Conservation (phyloP, 2,888 invertebrate genomes). For the Busseola fusca region DNA sequence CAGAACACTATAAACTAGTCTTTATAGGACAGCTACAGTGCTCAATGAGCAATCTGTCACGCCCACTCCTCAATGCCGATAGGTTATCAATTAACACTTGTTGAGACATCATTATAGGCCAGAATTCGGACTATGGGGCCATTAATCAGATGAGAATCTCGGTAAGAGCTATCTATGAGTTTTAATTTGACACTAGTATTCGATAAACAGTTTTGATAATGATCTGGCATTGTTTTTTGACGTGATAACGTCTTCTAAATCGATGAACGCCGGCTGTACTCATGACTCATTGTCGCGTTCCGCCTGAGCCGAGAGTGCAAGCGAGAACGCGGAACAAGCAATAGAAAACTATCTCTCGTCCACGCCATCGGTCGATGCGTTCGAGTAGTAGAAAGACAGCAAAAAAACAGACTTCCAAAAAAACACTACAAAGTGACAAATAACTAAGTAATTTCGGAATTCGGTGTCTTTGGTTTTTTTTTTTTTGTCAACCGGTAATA, state of each 20-base stretch:
- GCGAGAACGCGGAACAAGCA: too few relatives aligned
- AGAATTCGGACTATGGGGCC: slow-evolving; percentile 14
- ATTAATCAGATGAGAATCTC: slow-evolving; percentile 12
- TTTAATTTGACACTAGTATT: slow-evolving; percentile 7
- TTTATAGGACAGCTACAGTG: slow-evolving; percentile 41
- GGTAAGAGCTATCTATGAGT: slow-evolving; percentile 16
- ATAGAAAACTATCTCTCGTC: too few relatives aligned
- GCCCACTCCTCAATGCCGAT: slow-evolving; percentile 58
- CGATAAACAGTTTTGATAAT: slow-evolving; percentile 3
- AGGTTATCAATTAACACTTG: slow-evolving; percentile 49
- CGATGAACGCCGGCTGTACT: too few relatives aligned
- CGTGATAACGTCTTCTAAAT: too few relatives aligned
- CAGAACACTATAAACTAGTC: slow-evolving; percentile 41
- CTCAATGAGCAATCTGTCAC: slow-evolving; percentile 61
- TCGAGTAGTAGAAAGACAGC: too few relatives aligned
- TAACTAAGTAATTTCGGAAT: too few relatives aligned
- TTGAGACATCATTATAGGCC: slow-evolving; percentile 42
- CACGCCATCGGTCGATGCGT: too few relatives aligned
- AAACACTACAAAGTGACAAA: too few relatives aligned
- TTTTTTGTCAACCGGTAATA: slow-evolving; percentile 26
- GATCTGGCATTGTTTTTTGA: slow-evolving; percentile 22
- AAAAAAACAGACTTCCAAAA: too few relatives aligned
- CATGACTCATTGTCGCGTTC: too few relatives aligned
- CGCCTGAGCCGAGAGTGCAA: too few relatives aligned
- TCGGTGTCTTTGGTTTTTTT: too few relatives aligned